Evolutionary conservation across 2,888 invertebrate species (phyloP), one percentile per base, ranked within the genome.

Genomic region (Drosophila nigricruria): DNA sequence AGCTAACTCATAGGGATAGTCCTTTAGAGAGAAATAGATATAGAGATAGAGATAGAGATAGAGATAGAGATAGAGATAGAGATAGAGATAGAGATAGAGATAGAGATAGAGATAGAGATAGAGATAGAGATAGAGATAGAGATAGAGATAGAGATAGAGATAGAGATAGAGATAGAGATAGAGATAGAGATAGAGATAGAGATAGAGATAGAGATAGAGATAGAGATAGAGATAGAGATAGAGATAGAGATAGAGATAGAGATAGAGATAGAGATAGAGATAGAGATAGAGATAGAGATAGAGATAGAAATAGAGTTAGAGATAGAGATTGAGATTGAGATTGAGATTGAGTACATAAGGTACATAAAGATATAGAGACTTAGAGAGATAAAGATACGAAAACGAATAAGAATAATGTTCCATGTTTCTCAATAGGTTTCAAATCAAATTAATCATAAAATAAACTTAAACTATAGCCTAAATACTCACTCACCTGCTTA

Each of bases 401-500:
- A n/a, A n/a, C n/a, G n/a, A n/a, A n/a, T n/a, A n/a, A n/a, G n/a
- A n/a, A n/a, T n/a, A n/a, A n/a, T n/a, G n/a, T n/a, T n/a, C n/a
- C n/a, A n/a, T n/a, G n/a, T n/a, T n/a, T n/a, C n/a, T n/a, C n/a
- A n/a, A n/a, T n/a, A n/a, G n/a, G n/a, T n/a, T n/a, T n/a, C n/a
- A n/a, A n/a, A n/a, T n/a, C 30, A 8, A 38, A n/a, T n/a, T 8
- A 8, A 18, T 20, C 0, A 20, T 32, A 16, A 16, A 23, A 23
- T 34, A 16, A 23, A 34, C 14, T 18, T 1, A 52, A 16, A 4
- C 0, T 16, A 3, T 16, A 34, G 16, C 5, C 20, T 34, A 6
- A 5, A 8, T 5, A 12, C 3, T 3, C n/a, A 60, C 62, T 60
- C 36, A 60, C 61, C 60, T 63, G 27, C 23, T n/a, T 40, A 8